Percentiles rank a stretch among this genome's conserved stretches.
Evolutionary conservation across 2,113 vertebrate species (phyloP).

Genomic region (Mobula hypostoma): DNA sequence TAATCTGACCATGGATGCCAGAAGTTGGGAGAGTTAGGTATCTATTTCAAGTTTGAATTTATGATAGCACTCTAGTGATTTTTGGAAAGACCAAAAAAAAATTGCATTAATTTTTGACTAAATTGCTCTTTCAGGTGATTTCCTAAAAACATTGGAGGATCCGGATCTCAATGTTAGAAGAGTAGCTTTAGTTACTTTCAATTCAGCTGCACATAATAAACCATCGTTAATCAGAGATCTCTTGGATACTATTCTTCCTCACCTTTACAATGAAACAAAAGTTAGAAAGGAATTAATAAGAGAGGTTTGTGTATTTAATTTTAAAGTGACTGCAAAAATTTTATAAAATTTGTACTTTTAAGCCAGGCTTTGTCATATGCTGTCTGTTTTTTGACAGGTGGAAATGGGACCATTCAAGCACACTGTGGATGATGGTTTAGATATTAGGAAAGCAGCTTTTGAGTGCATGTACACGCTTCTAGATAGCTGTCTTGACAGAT

Average conservation of each 20-base stretch:
- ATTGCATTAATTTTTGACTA: not conserved
- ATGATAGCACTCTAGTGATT: not conserved
- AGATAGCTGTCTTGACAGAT: constrained; percentile 93
- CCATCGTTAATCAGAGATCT: constrained; percentile 94
- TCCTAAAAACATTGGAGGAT: constrained; percentile 93
- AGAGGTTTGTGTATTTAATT: constrained; percentile 65
- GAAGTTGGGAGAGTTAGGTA: not conserved
- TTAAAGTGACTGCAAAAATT: not conserved
- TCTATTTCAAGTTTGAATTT: not conserved
- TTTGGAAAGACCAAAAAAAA: not conserved
- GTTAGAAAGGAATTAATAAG: constrained; percentile 94
- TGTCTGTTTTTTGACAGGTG: constrained; percentile 61
- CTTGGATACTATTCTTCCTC: constrained; percentile 88
- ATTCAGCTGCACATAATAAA: constrained; percentile 95
- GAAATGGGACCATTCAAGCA: constrained; percentile 99
- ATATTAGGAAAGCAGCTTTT: constrained; percentile 93
- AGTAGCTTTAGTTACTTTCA: constrained; percentile 94
- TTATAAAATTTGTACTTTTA: not conserved
- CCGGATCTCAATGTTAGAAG: constrained; percentile 94
- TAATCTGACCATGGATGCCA: not conserved
- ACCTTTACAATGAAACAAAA: constrained; percentile 98
- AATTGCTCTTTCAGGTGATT: constrained; percentile 68
- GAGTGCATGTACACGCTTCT: constrained; percentile 98
- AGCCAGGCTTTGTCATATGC: too few species aligned
- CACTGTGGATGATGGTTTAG: constrained; percentile 91